Conservation (phyloP, 2,113 vertebrate species). For the Rhabdomys dilectus region DNA sequence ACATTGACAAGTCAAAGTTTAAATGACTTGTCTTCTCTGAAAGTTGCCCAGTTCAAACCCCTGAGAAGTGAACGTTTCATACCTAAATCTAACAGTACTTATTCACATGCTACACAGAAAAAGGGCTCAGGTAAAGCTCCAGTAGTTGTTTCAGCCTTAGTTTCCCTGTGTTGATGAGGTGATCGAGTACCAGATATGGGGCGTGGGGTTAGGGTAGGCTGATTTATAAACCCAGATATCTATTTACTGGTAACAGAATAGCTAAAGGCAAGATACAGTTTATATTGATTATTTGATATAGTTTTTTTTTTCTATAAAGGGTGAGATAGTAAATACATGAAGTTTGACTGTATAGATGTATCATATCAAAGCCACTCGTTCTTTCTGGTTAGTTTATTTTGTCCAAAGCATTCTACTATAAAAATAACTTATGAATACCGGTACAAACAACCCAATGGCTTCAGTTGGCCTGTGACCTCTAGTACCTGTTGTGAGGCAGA, state of each 20-base stretch:
- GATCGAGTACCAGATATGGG: background rate
- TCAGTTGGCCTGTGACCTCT: background rate
- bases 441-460: background rate
- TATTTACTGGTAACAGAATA: constrained; percentile 1
- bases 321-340: background rate
- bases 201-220: background rate
- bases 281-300: background rate
- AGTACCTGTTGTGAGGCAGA: background rate
- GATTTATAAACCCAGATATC: constrained; percentile 11
- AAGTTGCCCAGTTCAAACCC: background rate
- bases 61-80: background rate
- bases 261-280: background rate
- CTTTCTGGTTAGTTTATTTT: background rate
- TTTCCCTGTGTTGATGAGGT: background rate
- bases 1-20: background rate
- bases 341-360: background rate
- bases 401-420: background rate
- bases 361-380: background rate
- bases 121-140: background rate
- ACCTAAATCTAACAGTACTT: background rate
- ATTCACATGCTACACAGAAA: background rate
- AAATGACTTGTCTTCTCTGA: background rate
- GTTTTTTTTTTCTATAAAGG: background rate
- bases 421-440: background rate
- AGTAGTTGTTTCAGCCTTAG: background rate